Percentiles rank a stretch among this genome's conserved stretches.
phyloP scores from a whole-genome alignment of 2,888 invertebrate genomes.

The Unio delphinus region DNA sequence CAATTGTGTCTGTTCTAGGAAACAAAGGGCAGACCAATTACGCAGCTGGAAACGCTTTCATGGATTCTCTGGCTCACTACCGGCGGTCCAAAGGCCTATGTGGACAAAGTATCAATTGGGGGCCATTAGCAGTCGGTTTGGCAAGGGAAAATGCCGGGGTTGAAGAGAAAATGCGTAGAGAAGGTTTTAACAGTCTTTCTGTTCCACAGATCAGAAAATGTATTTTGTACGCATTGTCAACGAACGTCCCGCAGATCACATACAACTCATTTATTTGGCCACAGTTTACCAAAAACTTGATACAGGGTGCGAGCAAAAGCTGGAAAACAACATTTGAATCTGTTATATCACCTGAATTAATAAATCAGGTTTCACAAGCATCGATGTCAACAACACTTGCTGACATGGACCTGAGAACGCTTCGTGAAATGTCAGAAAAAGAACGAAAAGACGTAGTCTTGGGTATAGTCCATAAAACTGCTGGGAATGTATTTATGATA shows the following conservation, averaged over 20 bases:
- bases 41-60: conserved; percentile 53
- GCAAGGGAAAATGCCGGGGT: conserved; percentile 16
- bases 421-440: too few species aligned
- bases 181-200: conserved; percentile 12
- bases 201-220: conserved; percentile 16
- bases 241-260: conserved; percentile 25
- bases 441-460: too few species aligned
- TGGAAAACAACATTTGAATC: too few species aligned
- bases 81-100: conserved; percentile 31
- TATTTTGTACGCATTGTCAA: conserved; percentile 30
- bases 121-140: conserved; percentile 48
- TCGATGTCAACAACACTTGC: too few species aligned
- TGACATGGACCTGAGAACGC: too few species aligned
- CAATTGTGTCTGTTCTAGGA: conserved; percentile 49
- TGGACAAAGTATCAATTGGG: conserved; percentile 56
- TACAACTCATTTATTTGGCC: conserved; percentile 24
- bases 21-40: conserved; percentile 53
- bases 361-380: too few species aligned
- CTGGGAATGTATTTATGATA: conserved; percentile 26
- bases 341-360: too few species aligned
- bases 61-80: conserved; percentile 48
- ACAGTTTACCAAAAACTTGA: too few species aligned
- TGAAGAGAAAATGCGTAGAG: conserved; percentile 10
- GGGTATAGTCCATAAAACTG: neutral
- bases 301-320: too few species aligned